Evolutionary conservation across 2,888 invertebrate genomes (phyloP).

Genomic region (Philopedon plagiatum): DNA sequence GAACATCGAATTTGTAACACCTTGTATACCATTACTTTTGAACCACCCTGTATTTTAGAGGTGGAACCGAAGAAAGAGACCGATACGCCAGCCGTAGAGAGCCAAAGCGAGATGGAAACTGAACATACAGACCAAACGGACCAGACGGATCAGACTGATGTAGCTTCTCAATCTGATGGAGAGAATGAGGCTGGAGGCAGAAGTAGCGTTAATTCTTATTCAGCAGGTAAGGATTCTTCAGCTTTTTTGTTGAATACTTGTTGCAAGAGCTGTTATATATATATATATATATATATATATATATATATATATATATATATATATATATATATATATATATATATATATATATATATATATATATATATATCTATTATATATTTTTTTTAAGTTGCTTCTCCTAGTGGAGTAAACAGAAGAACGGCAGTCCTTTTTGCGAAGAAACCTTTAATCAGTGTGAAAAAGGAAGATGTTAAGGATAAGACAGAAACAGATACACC

Average conservation of each 20-base stretch:
- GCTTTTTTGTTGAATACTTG: too few relatives aligned
- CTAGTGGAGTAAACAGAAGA: constrained; percentile 78
- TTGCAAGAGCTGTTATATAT: too few relatives aligned
- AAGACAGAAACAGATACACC: constrained; percentile 67
- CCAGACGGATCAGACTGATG: constrained; percentile 59
- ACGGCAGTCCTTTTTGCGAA: constrained; percentile 85
- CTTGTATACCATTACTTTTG: too few relatives aligned
- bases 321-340: too few relatives aligned
- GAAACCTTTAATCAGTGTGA: constrained; percentile 74
- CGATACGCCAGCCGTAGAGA: constrained; percentile 14
- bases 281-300: too few relatives aligned
- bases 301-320: too few relatives aligned
- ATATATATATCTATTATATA: too few relatives aligned
- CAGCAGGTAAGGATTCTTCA: constrained; percentile 21
- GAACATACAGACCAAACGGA: constrained; percentile 49
- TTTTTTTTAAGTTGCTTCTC: constrained; percentile 61
- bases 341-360: too few relatives aligned
- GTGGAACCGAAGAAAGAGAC: constrained; percentile 2
- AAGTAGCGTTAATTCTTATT: constrained; percentile 19
- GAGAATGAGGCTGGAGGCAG: constrained; percentile 58
- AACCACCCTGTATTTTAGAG: constrained; percentile 21
- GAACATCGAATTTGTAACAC: too few relatives aligned
- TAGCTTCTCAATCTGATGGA: constrained; percentile 64
- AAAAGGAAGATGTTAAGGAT: constrained; percentile 69
- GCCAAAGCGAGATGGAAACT: constrained; percentile 52